Evolutionary conservation across 2,888 invertebrate genomes (phyloP), one percentile per base, ranked within the genome.

Genomic region (Pseudococcus viburni): DNA sequence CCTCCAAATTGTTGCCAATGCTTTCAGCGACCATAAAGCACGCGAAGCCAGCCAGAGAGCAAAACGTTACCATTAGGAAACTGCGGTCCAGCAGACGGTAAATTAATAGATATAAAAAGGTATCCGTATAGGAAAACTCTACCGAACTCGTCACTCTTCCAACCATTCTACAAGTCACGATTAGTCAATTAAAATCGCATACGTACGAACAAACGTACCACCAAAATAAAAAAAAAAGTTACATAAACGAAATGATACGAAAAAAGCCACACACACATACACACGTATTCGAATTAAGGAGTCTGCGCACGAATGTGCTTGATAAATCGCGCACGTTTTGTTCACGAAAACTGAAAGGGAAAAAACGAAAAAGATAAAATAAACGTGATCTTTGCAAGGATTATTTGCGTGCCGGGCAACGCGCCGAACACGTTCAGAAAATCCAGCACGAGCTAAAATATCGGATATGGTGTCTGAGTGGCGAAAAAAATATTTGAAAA

Each of bases 301-400:
- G 80, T 83, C 80, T 83, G 22, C 80, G 80, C 80, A 83, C 80
- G 80, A 83, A 83, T 33, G 46, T 46, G 80, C 80, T 83, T 83
- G 80, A 83, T 83, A 83, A 83, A 83, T 83, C 80, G 80, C 80
- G 80, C 80, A 83, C 80, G 80, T 83, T 83, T 83, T 33, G 80
- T 17, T 73, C 33, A 73, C 73, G 15, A 73, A 26, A 33, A 42
- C 42, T 42, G 42, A 42, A 42, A 42, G 42, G 42, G 42, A 33
- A 73, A 33, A 73, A 73, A 73, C 4, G 17, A 80, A 80, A 68
- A 42, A 42, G 39, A 33, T 12, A 42, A 77, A 42, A 42, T 46
- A 83, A 83, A 83, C 80, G 80, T 83, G 80, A 83, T 83, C 80
- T 83, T 46, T 11, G 80, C 80, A 83, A 83, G 80, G 80, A 83